These are phyloP conservation scores for Amphiura filiformis DNA, from an alignment of 35 echinoderm and acorn worm genomes.

Conservation along the genomic window DNA sequence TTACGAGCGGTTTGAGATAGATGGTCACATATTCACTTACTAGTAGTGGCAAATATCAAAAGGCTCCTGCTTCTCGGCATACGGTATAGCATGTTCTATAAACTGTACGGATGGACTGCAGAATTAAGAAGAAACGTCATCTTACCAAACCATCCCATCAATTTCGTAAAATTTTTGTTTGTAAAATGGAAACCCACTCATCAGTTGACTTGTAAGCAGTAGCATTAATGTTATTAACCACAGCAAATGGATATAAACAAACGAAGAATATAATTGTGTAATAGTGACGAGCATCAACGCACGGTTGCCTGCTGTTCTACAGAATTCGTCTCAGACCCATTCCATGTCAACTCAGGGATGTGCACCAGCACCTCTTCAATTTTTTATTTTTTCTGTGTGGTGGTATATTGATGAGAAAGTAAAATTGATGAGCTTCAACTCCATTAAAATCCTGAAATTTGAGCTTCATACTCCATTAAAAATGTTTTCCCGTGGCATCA, in stretches of 20 bases:
- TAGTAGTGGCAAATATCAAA: neutral
- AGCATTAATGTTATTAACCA: neutral
- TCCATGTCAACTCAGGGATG: too few species aligned
- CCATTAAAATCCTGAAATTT: too few species aligned
- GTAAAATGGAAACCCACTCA: neutral
- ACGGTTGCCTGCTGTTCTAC: neutral
- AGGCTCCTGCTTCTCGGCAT: neutral
- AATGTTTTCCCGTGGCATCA: too few species aligned
- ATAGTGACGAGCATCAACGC: neutral
- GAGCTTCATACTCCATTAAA: too few species aligned
- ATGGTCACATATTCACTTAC: too few species aligned
- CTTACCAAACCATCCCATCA: neutral
- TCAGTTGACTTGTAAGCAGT: neutral
- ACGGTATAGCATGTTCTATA: neutral
- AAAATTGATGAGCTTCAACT: too few species aligned
- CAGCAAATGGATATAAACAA: neutral
- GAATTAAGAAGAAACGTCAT: neutral
- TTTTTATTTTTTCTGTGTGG: too few species aligned
- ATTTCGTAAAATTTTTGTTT: neutral
- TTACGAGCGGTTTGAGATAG: too few species aligned
- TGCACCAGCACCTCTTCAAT: too few species aligned
- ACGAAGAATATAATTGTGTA: neutral
- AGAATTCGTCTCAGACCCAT: neutral
- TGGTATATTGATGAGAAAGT: too few species aligned
- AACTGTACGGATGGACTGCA: neutral